Conservation (phyloP, 2,113 vertebrate species). For the Gila orcuttii region DNA sequence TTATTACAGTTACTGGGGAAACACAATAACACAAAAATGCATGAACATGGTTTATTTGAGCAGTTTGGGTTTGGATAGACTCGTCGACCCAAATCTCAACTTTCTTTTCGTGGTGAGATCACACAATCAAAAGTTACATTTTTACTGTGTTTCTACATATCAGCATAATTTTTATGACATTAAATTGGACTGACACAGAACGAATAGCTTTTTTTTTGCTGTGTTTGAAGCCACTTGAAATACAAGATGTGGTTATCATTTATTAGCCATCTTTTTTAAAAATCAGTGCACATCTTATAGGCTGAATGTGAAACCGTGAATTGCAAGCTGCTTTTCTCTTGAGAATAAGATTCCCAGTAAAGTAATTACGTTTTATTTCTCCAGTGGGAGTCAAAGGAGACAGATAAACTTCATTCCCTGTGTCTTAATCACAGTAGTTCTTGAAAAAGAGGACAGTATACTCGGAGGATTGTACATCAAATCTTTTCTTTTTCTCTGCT, state of each 20-base stretch:
- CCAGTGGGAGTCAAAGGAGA: constrained; percentile 38
- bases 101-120: not conserved
- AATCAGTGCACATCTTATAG: not conserved
- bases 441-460: constrained; percentile 45
- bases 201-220: not conserved
- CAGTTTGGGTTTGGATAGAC: not conserved
- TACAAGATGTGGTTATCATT: not conserved
- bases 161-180: not conserved
- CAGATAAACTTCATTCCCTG: constrained; percentile 41
- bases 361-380: constrained; percentile 56
- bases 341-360: constrained; percentile 43
- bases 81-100: not conserved
- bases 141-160: not conserved
- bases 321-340: constrained; percentile 1
- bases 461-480: constrained; percentile 33
- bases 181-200: not conserved
- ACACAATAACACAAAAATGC: not conserved
- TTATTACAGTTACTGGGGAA: not conserved
- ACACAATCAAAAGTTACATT: not conserved
- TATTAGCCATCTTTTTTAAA: not conserved
- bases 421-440: constrained; percentile 55
- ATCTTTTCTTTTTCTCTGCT: constrained; percentile 19
- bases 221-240: not conserved
- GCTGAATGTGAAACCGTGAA: not conserved
- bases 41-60: not conserved